Evolutionary conservation across 1,140 invertebrate species (phyloP).

Genomic region (Apis florea): DNA sequence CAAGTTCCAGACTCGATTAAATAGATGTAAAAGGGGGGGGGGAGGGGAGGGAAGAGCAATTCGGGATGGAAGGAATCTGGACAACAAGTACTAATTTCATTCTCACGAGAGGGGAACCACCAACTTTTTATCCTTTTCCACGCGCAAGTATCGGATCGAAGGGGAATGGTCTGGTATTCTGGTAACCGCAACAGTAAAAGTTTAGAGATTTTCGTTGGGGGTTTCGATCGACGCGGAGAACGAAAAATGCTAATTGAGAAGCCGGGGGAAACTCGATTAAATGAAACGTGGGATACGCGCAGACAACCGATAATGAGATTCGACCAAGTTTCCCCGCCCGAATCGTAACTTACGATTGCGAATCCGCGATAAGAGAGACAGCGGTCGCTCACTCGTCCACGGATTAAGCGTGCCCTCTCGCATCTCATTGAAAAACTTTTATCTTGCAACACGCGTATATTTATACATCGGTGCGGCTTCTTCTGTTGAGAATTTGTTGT

Average conservation of each 20-base stretch:
- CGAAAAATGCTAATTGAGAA: slow-evolving; percentile 42
- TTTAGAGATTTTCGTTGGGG: slow-evolving; percentile 5
- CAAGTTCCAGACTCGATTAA: too few species aligned
- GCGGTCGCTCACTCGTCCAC: not conserved
- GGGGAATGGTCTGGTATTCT: slow-evolving; percentile 9
- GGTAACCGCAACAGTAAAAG: not conserved
- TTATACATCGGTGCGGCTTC: too few species aligned
- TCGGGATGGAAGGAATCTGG: too few species aligned
- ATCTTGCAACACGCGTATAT: not conserved
- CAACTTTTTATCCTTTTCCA: too few species aligned
- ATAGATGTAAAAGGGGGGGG: too few species aligned
- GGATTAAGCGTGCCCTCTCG: not conserved
- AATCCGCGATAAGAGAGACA: slow-evolving; percentile 11
- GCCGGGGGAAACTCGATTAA: slow-evolving; percentile 35
- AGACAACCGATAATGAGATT: slow-evolving; percentile 12
- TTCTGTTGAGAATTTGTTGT: too few species aligned
- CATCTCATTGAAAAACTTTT: not conserved
- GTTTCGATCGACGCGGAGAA: not conserved
- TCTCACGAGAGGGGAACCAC: too few species aligned
- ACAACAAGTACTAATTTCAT: too few species aligned
- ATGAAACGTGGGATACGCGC: slow-evolving; percentile 21
- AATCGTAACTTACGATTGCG: slow-evolving; percentile 20
- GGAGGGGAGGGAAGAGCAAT: too few species aligned
- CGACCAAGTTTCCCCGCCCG: slow-evolving; percentile 6
- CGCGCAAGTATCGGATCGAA: slow-evolving; percentile 12